Evolutionary conservation across 1,140 invertebrate species (phyloP).

Genomic region (Lepidotrigona ventralis): DNA sequence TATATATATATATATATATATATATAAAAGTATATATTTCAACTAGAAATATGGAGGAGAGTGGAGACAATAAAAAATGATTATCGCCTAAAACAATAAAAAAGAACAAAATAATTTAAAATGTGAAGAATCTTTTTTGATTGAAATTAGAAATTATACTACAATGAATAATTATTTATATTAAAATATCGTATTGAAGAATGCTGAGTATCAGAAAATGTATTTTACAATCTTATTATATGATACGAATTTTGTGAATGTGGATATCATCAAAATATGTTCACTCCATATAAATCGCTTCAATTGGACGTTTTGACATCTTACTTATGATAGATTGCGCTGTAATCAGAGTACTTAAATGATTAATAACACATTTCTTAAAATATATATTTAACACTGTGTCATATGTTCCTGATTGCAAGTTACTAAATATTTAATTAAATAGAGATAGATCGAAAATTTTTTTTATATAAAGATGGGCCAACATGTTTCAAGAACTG

Average conservation of each 20-base stretch:
- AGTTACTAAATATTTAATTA: neutral
- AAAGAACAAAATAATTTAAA: neutral
- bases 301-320: neutral
- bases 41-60: neutral
- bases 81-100: neutral
- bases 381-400: neutral
- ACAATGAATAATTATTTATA: neutral
- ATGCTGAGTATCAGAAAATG: neutral
- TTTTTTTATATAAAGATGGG: conserved; percentile 85
- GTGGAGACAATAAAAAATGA: neutral
- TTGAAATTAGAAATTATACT: neutral
- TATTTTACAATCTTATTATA: neutral
- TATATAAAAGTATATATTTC: neutral
- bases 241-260: too few relatives aligned
- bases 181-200: neutral
- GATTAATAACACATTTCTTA: neutral
- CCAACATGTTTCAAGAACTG: conserved; percentile 89
- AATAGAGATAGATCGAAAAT: neutral
- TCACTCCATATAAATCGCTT: neutral
- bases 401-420: neutral
- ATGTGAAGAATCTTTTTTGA: neutral
- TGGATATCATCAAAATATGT: neutral
- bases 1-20: neutral
- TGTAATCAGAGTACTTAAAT: conserved; percentile 3
- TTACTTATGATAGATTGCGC: conserved; percentile 11